phyloP scores from a whole-genome alignment of 1,140 invertebrate species.

The Polyergus mexicanus region DNA sequence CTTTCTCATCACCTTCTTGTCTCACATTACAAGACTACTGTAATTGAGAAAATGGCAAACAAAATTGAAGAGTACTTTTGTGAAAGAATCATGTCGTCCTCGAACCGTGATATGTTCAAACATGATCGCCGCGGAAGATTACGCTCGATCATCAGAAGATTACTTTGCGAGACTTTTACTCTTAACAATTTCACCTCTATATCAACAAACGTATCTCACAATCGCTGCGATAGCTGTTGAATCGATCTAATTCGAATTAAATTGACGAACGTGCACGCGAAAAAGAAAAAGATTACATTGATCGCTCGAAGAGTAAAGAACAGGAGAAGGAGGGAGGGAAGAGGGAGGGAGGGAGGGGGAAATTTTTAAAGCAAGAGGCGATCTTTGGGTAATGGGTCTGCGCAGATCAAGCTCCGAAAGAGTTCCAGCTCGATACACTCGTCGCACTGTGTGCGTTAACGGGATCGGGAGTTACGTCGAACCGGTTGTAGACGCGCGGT shows the following conservation, averaged over 20 bases:
- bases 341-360: background rate
- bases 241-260: slow-evolving; percentile 34
- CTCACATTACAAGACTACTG: background rate
- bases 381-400: slow-evolving; percentile 42
- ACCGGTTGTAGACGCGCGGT: slow-evolving; percentile 58
- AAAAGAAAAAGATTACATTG: background rate
- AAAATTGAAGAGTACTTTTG: background rate
- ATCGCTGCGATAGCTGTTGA: background rate
- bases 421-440: slow-evolving; percentile 54
- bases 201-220: background rate
- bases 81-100: background rate
- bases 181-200: slow-evolving; percentile 7
- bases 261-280: background rate
- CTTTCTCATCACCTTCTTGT: no score
- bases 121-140: background rate
- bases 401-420: slow-evolving; percentile 36
- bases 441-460: slow-evolving; percentile 64
- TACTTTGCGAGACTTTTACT: background rate
- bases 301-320: slow-evolving; percentile 27
- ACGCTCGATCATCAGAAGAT: background rate
- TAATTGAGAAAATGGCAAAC: background rate
- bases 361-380: slow-evolving; percentile 36
- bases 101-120: background rate
- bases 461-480: slow-evolving; percentile 71
- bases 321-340: background rate